A percentile compares a stretch with the other conserved stretches of the same genome.
Conservation (phyloP, 2,797 vertebrate species). For the Petrocephalus schoutedeni region DNA sequence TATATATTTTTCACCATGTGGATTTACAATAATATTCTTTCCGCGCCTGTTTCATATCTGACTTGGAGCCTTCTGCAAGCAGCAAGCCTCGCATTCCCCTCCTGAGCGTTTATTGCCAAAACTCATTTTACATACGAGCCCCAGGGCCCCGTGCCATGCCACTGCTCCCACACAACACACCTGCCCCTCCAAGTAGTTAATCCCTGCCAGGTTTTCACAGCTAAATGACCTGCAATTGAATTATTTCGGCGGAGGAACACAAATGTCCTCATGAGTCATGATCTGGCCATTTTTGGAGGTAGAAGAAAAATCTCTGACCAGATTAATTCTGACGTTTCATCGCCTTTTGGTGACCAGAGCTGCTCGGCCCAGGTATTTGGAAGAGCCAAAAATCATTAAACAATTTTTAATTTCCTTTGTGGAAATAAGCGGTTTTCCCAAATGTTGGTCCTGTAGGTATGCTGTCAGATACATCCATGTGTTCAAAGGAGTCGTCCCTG, state of each 20-base stretch:
- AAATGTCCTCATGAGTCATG: neutral
- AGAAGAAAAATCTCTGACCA: neutral
- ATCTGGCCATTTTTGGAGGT: neutral
- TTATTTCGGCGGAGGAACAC: neutral
- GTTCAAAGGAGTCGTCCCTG: neutral
- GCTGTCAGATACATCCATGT: neutral
- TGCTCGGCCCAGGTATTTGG: neutral
- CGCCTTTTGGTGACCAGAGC: neutral
- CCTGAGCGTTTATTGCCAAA: neutral
- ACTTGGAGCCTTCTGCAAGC: neutral
- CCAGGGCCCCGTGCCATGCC: neutral
- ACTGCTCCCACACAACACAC: neutral
- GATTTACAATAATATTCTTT: neutral
- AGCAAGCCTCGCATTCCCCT: neutral
- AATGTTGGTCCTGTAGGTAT: neutral
- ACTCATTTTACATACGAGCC: neutral
- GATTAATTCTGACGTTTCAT: neutral
- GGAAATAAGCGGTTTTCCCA: neutral
- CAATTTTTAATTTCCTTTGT: neutral
- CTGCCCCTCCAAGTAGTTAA: neutral
- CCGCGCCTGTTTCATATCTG: neutral
- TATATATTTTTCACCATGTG: neutral
- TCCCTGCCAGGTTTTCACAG: neutral
- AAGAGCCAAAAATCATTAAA: slow-evolving; percentile 5
- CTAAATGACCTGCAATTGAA: neutral